Conservation (phyloP, 30 jellyfish, hydroid and myxozoan genomes). For the Pelagia noctiluca region DNA sequence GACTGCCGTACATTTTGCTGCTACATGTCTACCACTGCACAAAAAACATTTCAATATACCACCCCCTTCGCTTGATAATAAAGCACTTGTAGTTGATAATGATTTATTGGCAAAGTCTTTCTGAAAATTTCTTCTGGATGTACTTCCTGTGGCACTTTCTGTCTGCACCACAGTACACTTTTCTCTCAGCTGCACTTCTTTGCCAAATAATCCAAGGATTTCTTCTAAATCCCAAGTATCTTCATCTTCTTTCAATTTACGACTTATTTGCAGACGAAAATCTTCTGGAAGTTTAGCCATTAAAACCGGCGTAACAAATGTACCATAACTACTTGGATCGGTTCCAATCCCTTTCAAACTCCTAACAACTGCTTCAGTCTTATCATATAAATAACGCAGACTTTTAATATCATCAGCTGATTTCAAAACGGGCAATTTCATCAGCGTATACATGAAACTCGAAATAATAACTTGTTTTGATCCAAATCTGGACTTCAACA, state of each 20-base stretch:
- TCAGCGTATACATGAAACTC: conserved; percentile 1
- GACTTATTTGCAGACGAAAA: not conserved
- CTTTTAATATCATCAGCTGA: conserved; percentile 10
- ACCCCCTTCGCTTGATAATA: not conserved
- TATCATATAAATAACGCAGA: conserved; percentile 27
- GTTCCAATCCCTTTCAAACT: conserved; percentile 35
- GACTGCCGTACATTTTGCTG: not conserved
- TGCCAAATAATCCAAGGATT: not conserved
- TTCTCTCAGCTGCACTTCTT: conserved; percentile 22
- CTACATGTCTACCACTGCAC: conserved; percentile 1
- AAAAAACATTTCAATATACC: not conserved
- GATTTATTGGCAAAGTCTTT: no score
- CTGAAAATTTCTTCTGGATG: no score
- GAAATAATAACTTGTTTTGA: conserved; percentile 24
- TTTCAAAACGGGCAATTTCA: not conserved
- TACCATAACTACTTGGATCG: conserved; percentile 10
- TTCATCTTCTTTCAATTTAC: not conserved
- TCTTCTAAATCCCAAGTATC: conserved; percentile 19
- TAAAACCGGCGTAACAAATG: conserved; percentile 9
- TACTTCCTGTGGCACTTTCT: no score
- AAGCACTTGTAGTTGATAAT: conserved; percentile 6
- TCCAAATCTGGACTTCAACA: conserved; percentile 4
- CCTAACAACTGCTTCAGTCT: conserved; percentile 26
- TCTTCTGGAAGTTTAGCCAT: conserved; percentile 31
- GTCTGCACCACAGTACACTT: no score